These are phyloP conservation scores for Tinea pellionella DNA, from an alignment of 2,888 invertebrate genomes.

Conservation along the genomic window DNA sequence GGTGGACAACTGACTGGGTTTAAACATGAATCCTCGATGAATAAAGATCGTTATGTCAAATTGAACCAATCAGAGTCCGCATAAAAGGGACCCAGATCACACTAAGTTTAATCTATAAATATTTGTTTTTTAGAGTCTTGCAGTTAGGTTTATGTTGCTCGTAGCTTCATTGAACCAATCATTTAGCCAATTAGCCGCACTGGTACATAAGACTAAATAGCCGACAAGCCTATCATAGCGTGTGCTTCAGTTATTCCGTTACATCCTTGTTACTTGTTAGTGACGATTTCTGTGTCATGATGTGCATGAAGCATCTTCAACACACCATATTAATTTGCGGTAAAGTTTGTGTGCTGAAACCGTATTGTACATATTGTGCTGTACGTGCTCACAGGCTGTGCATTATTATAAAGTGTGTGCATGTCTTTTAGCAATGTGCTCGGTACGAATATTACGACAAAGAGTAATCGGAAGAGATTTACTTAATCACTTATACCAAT, in stretches of 20 bases:
- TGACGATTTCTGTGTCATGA: constrained; percentile 36
- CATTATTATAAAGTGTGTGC: constrained; percentile 43
- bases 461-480: constrained; percentile 19
- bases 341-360: constrained; percentile 20
- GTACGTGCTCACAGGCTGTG: constrained; percentile 65
- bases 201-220: not conserved
- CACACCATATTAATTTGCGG: constrained; percentile 23
- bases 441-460: constrained; percentile 45
- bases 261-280: constrained; percentile 41
- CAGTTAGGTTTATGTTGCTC: too few species aligned
- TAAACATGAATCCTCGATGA: too few species aligned
- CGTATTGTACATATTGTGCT: constrained; percentile 38
- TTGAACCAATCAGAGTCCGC: too few species aligned
- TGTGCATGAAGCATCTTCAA: constrained; percentile 35
- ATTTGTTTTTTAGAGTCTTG: too few species aligned
- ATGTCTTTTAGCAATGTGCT: constrained; percentile 46
- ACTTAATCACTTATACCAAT: constrained; percentile 4
- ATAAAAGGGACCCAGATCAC: too few species aligned
- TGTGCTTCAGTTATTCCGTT: constrained; percentile 25
- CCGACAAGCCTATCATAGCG: not conserved
- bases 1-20: too few species aligned
- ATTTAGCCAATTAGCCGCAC: too few species aligned
- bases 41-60: too few species aligned
- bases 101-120: too few species aligned
- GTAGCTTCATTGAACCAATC: too few species aligned